Percentiles rank a stretch among this genome's conserved stretches.
Evolutionary conservation across 2,888 invertebrate genomes (phyloP).

Genomic region (Protodeltote pygarga): DNA sequence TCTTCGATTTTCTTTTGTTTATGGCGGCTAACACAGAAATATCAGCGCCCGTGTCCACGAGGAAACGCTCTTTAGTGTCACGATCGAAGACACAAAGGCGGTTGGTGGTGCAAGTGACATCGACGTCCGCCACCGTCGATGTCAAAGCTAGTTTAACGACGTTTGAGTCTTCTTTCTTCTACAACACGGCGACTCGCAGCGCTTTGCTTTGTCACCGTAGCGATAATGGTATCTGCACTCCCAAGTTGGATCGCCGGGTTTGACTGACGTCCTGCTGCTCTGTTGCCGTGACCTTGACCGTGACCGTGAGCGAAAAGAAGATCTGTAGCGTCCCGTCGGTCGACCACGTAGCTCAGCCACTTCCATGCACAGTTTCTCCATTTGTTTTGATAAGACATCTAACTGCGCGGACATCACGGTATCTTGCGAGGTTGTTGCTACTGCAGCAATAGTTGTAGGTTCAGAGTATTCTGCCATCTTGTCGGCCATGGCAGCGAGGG

Average conservation of each 20-base stretch:
- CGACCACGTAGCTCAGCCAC: neutral
- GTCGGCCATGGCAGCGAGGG: neutral
- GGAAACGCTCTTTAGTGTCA: conserved; percentile 13
- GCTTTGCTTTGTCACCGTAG: neutral
- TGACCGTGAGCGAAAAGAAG: neutral
- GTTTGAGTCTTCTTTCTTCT: neutral
- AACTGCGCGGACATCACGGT: neutral
- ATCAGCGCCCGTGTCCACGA: too few relatives aligned
- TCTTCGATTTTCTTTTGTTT: neutral
- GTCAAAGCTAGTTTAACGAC: neutral
- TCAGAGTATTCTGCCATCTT: neutral
- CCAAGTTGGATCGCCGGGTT: neutral
- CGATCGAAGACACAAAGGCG: conserved; percentile 24
- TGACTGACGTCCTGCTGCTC: neutral
- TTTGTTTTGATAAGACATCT: neutral
- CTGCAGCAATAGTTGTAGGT: neutral
- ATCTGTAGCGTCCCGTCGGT: neutral
- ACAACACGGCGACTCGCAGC: neutral
- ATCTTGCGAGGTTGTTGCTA: neutral
- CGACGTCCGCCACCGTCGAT: conserved; percentile 24
- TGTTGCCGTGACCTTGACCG: neutral
- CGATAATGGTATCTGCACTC: neutral
- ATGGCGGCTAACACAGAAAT: conserved; percentile 11
- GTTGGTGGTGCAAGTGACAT: conserved; percentile 6
- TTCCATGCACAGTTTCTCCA: neutral